Conservation (phyloP, 2,797 vertebrate species). For the Amazonetta brasiliensis region DNA sequence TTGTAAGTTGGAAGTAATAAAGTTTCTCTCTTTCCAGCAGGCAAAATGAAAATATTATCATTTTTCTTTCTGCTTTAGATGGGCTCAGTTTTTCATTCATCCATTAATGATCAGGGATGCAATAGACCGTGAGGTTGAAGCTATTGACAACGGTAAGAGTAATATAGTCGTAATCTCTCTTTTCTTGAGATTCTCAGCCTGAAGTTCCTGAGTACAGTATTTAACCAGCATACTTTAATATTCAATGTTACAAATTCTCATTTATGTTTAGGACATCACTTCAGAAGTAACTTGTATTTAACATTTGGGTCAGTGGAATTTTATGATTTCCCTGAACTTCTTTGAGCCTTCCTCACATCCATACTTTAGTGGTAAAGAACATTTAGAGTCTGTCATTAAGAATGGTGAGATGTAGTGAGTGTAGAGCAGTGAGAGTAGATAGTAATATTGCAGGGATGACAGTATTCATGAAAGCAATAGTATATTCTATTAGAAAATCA, state of each 20-base stretch:
- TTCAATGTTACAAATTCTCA: not conserved
- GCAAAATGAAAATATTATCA: not conserved
- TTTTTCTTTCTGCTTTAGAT: constrained; percentile 77
- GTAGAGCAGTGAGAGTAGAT: not conserved
- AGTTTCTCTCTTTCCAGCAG: not conserved
- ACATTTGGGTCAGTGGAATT: not conserved
- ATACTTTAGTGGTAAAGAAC: not conserved
- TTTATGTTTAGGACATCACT: not conserved
- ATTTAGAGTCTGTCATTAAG: not conserved
- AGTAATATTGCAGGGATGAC: not conserved
- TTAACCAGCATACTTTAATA: not conserved
- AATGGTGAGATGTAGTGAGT: not conserved
- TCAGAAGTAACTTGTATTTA: not conserved
- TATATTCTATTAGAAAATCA: not conserved
- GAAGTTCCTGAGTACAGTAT: not conserved
- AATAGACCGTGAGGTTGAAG: constrained; percentile 90
- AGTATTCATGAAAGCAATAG: not conserved
- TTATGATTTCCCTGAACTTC: not conserved
- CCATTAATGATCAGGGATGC: constrained; percentile 92
- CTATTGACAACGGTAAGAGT: constrained; percentile 90
- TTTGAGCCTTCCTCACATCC: not conserved
- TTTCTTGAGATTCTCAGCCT: not conserved
- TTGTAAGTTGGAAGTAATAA: not conserved
- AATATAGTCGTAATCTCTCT: not conserved
- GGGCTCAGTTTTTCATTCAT: constrained; percentile 93